A percentile compares a stretch with the other conserved stretches of the same genome.
phyloP scores from a whole-genome alignment of 2,888 invertebrate genomes.

The Carcina quercana region DNA sequence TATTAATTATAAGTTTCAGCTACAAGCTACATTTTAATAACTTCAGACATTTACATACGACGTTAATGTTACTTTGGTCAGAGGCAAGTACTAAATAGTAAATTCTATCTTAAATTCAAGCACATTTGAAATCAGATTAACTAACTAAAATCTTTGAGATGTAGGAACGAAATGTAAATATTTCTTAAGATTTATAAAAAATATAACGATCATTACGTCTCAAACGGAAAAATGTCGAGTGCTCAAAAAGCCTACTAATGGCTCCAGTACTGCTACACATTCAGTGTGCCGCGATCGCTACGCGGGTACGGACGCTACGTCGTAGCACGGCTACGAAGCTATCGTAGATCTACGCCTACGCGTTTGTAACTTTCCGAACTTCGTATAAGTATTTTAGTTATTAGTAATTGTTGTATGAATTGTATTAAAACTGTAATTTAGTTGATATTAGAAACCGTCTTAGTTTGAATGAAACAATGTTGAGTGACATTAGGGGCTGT shows the following conservation, averaged over 20 bases:
- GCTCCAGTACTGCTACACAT: slow-evolving; percentile 21
- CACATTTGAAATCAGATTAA: too few relatives aligned
- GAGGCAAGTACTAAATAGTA: too few relatives aligned
- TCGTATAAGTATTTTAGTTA: slow-evolving; percentile 6
- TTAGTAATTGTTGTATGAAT: neutral
- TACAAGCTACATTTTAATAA: too few relatives aligned
- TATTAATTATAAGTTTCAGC: too few relatives aligned
- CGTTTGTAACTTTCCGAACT: slow-evolving; percentile 29
- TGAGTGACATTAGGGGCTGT: slow-evolving; percentile 39
- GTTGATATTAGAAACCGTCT: slow-evolving; percentile 5
- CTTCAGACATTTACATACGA: too few relatives aligned
- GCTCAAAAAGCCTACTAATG: slow-evolving; percentile 34
- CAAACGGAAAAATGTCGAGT: slow-evolving; percentile 34
- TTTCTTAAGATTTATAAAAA: too few relatives aligned
- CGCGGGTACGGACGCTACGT: slow-evolving; percentile 27
- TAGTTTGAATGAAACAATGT: slow-evolving; percentile 27
- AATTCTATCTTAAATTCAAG: too few relatives aligned
- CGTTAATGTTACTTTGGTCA: too few relatives aligned
- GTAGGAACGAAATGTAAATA: too few relatives aligned
- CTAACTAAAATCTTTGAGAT: too few relatives aligned
- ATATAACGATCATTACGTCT: slow-evolving; percentile 32
- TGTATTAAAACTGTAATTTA: neutral
- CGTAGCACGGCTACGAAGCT: too few relatives aligned
- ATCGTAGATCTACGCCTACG: slow-evolving; percentile 11
- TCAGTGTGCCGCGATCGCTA: slow-evolving; percentile 53